Evolutionary conservation across 2,113 vertebrate species (phyloP).

Genomic region (Gobiocypris rarus): DNA sequence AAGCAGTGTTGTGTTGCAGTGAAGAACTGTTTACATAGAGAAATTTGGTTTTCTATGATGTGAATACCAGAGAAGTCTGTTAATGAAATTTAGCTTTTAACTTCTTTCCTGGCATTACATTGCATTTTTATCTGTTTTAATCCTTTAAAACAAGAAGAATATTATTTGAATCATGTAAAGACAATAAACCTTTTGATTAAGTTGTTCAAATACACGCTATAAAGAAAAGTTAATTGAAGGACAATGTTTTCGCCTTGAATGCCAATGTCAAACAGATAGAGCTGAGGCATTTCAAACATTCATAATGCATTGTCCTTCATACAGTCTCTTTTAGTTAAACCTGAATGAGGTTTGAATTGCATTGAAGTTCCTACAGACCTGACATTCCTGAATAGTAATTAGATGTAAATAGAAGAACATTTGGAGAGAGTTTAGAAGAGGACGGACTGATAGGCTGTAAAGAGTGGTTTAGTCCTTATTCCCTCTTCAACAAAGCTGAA

Average conservation of each 20-base stretch:
- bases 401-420: slow-evolving; percentile 36
- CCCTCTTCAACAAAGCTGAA: slow-evolving; percentile 34
- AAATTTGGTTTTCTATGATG: background rate
- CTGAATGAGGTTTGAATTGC: slow-evolving; percentile 3
- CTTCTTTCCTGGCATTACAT: background rate
- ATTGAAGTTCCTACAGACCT: slow-evolving; percentile 29
- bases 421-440: slow-evolving; percentile 22
- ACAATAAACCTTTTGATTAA: background rate
- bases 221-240: background rate
- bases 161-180: background rate
- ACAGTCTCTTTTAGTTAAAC: slow-evolving; percentile 31
- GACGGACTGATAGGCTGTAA: slow-evolving; percentile 27
- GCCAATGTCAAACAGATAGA: background rate
- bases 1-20: slow-evolving; percentile 37
- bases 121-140: background rate
- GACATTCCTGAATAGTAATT: slow-evolving; percentile 42
- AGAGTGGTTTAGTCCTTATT: slow-evolving; percentile 42
- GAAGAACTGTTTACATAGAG: slow-evolving; percentile 1
- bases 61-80: background rate
- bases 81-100: too few relatives aligned
- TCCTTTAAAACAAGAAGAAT: background rate
- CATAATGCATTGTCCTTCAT: background rate
- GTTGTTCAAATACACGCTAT: background rate
- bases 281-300: background rate
- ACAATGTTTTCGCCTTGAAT: background rate